These are phyloP conservation scores for Chinchilla lanigera DNA, from an alignment of 2,113 vertebrate genomes.

Conservation along the genomic window DNA sequence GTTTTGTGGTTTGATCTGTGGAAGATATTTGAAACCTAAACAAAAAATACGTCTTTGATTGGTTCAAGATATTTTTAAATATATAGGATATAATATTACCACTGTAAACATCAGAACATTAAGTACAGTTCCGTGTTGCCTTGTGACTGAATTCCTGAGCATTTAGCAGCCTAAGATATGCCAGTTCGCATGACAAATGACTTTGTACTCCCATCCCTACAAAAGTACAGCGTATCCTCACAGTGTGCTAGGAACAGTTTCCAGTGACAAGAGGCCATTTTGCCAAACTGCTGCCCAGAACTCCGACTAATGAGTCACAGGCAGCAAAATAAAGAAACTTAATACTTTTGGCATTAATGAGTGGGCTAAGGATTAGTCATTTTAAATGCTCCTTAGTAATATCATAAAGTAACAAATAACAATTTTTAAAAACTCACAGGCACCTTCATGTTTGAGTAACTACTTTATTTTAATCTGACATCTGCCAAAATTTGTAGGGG, in stretches of 20 bases:
- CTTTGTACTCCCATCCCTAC: background rate
- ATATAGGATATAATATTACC: background rate
- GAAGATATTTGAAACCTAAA: conserved; percentile 6
- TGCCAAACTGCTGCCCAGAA: conserved; percentile 50
- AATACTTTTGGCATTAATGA: conserved; percentile 64
- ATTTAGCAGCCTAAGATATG: background rate
- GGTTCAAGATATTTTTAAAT: background rate
- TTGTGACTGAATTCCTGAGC: background rate
- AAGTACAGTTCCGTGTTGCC: background rate
- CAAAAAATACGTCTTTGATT: background rate
- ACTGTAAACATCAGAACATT: background rate
- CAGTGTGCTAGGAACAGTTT: background rate
- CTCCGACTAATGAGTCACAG: conserved; percentile 66
- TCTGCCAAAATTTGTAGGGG: background rate
- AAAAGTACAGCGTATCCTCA: background rate
- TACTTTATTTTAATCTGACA: conserved; percentile 56
- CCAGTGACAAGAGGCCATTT: conserved; percentile 42
- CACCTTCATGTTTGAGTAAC: background rate
- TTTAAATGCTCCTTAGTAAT: conserved; percentile 62
- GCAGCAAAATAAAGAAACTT: conserved; percentile 67
- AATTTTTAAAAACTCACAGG: background rate
- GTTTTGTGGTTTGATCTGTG: background rate
- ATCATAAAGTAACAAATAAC: conserved; percentile 64
- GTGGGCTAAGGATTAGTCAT: conserved; percentile 51
- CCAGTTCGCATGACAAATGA: background rate